phyloP scores from a whole-genome alignment of 2,113 vertebrate species.

The Forbesichthys agassizii region DNA sequence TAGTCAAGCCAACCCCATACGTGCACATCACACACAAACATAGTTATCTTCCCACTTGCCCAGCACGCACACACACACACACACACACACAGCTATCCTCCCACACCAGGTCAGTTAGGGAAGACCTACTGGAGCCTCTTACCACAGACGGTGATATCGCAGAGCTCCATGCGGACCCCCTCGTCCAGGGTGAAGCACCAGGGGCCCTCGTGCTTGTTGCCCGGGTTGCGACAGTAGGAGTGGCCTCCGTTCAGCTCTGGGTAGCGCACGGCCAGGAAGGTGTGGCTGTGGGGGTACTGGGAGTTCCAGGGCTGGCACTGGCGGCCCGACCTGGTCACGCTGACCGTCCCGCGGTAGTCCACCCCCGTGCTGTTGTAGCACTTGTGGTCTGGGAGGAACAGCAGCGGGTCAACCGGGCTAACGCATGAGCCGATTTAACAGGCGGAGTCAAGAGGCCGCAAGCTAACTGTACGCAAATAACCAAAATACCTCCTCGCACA shows the following conservation, averaged over 20 bases:
- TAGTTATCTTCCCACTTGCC: no score
- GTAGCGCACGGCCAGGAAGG: slow-evolving; percentile 86
- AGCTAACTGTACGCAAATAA: no score
- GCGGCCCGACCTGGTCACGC: slow-evolving; percentile 88
- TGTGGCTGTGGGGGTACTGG: slow-evolving; percentile 96
- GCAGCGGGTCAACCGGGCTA: background rate
- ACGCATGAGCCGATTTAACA: background rate
- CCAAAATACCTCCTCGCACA: no score
- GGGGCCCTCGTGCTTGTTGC: slow-evolving; percentile 91
- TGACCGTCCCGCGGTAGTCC: slow-evolving; percentile 93
- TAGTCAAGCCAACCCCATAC: no score
- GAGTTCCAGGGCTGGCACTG: slow-evolving; percentile 99
- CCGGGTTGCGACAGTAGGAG: slow-evolving; percentile 97
- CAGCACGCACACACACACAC: no score
- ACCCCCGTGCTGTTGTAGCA: slow-evolving; percentile 92
- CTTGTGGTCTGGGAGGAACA: slow-evolving; percentile 84
- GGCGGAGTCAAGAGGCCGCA: background rate
- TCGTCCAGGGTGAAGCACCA: slow-evolving; percentile 99
- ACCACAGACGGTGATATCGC: slow-evolving; percentile 93
- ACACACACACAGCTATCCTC: no score
- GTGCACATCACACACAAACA: no score
- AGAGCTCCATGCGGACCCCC: slow-evolving; percentile 90
- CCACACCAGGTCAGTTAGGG: no score
- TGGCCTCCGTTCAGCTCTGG: slow-evolving; percentile 94
- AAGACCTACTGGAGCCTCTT: slow-evolving; percentile 37